Percentiles rank a stretch among this genome's conserved stretches.
Evolutionary conservation across 2,888 invertebrate species (phyloP).

Genomic region (Hoplodrina blanda): DNA sequence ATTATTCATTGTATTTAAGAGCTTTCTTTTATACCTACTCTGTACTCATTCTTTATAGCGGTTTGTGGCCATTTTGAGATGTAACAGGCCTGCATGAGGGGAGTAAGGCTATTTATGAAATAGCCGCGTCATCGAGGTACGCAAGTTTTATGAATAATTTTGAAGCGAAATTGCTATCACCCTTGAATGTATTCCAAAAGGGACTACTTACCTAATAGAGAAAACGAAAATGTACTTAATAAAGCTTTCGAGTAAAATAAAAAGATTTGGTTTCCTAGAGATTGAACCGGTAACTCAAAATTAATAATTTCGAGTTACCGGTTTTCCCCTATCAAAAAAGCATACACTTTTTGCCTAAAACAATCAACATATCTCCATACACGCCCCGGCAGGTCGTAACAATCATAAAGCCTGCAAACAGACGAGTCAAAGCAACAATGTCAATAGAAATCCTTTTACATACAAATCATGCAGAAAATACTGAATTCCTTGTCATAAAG

Average conservation of each 20-base stretch:
- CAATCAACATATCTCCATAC: background rate
- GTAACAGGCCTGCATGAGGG: slow-evolving; percentile 30
- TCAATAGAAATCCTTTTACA: slow-evolving; percentile 41
- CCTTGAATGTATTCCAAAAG: background rate
- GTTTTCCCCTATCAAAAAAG: background rate
- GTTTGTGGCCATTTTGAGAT: slow-evolving; percentile 32
- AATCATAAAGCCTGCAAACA: slow-evolving; percentile 36
- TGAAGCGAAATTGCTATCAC: slow-evolving; percentile 3
- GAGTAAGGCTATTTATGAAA: slow-evolving; percentile 55
- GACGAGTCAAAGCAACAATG: slow-evolving; percentile 38
- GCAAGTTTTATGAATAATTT: slow-evolving; percentile 13
- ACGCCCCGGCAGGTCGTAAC: background rate
- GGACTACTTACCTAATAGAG: background rate
- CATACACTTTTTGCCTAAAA: background rate
- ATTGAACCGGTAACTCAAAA: background rate
- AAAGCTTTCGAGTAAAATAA: background rate
- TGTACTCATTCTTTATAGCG: slow-evolving; percentile 24
- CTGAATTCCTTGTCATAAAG: slow-evolving; percentile 48
- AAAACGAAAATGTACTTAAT: background rate
- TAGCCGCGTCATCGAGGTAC: slow-evolving; percentile 17
- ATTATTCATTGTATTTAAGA: slow-evolving; percentile 23
- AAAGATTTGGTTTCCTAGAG: background rate
- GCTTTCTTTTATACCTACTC: slow-evolving; percentile 4
- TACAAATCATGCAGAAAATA: slow-evolving; percentile 52
- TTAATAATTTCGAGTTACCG: background rate